phyloP scores from a whole-genome alignment of 2,113 vertebrate species.

The Petaurus breviceps region DNA sequence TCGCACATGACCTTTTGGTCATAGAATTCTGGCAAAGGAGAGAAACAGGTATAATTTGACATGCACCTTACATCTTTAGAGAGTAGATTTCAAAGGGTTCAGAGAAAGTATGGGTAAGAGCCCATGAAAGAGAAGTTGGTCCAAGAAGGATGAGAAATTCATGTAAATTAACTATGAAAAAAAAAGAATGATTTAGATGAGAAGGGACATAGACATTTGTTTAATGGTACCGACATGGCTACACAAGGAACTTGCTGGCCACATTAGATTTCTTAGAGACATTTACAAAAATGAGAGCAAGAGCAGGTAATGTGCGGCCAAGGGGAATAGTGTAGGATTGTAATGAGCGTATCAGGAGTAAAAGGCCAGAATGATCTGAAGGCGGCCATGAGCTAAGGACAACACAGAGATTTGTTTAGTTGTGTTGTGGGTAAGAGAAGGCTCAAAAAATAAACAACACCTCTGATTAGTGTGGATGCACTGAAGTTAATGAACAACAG shows the following conservation, averaged over 20 bases:
- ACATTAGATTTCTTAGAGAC: not conserved
- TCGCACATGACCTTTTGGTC: not conserved
- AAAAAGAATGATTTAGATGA: not conserved
- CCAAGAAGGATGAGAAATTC: not conserved
- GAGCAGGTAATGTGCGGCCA: not conserved
- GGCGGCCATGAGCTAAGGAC: not conserved
- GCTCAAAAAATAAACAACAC: not conserved
- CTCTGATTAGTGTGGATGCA: not conserved
- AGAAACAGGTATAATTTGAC: not conserved
- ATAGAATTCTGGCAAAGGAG: not conserved
- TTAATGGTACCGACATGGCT: not conserved
- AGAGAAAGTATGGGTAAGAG: not conserved
- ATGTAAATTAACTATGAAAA: not conserved
- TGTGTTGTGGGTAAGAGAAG: too few species aligned
- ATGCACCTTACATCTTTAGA: not conserved
- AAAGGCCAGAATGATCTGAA: not conserved
- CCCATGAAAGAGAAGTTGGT: not conserved
- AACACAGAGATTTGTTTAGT: not conserved
- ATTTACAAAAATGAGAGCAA: not conserved
- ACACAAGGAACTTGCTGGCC: not conserved
- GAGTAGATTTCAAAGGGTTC: not conserved
- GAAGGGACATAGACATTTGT: not conserved
- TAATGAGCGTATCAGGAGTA: not conserved
- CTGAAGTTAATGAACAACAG: not conserved
- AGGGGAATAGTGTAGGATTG: not conserved